phyloP scores from a whole-genome alignment of 2,113 vertebrate species.

The Percina caprodes region DNA sequence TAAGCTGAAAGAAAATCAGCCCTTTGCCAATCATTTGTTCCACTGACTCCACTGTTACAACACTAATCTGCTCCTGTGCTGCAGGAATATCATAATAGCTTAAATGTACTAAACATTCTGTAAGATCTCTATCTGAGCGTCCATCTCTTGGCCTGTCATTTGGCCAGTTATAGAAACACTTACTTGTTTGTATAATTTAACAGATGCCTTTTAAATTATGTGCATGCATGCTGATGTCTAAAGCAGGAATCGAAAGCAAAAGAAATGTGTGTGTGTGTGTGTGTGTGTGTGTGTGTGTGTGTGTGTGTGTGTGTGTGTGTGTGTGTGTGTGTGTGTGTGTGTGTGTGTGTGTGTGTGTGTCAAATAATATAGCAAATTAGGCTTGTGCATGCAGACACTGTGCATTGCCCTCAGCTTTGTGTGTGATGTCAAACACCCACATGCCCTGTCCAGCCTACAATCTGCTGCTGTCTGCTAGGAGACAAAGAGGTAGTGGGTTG shows the following conservation, averaged over 20 bases:
- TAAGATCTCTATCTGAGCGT: slow-evolving; percentile 28
- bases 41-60: slow-evolving; percentile 22
- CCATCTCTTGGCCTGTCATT: slow-evolving; percentile 13
- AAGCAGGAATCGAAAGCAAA: slow-evolving; percentile 14
- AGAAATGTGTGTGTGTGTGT: neutral
- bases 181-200: slow-evolving; percentile 43
- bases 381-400: slow-evolving; percentile 48
- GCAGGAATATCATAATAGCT: slow-evolving; percentile 51
- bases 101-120: slow-evolving; percentile 11
- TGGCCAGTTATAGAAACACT: slow-evolving; percentile 16
- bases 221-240: slow-evolving; percentile 16
- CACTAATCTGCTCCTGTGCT: slow-evolving; percentile 58
- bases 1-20: slow-evolving; percentile 64
- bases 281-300: neutral
- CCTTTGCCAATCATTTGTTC: slow-evolving; percentile 59
- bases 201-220: slow-evolving; percentile 27
- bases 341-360: slow-evolving; percentile 14
- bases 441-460: slow-evolving; percentile 62
- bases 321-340: neutral
- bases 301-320: neutral
- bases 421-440: slow-evolving; percentile 63
- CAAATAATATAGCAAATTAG: slow-evolving; percentile 44
- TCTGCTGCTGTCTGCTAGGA: slow-evolving; percentile 64
- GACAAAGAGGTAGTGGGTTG: slow-evolving; percentile 48
- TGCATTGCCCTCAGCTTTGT: slow-evolving; percentile 46